Evolutionary conservation across 2,888 invertebrate species (phyloP).

Genomic region (Ophraella communa): DNA sequence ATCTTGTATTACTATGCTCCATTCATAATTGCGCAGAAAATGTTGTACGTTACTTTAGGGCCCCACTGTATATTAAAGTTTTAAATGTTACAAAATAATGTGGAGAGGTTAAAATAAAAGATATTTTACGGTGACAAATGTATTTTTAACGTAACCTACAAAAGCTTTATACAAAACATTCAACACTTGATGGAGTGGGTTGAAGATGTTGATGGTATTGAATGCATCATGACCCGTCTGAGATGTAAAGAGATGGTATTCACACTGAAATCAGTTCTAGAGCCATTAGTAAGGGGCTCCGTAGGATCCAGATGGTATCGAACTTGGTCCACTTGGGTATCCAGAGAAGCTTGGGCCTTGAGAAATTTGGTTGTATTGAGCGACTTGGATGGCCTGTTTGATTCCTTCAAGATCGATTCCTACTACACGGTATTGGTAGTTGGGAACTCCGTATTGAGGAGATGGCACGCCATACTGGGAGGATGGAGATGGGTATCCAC

Average conservation of each 20-base stretch:
- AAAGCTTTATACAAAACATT: conserved; percentile 62
- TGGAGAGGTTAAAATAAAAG: conserved; percentile 14
- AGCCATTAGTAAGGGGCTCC: conserved; percentile 44
- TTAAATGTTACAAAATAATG: not conserved
- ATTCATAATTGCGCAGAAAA: too few relatives aligned
- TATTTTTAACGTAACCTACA: conserved; percentile 62
- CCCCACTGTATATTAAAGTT: too few relatives aligned
- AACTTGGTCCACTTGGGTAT: conserved; percentile 60
- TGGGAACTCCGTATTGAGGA: conserved; percentile 70
- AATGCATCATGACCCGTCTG: conserved; percentile 60
- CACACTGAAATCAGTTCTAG: conserved; percentile 50
- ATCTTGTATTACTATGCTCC: too few relatives aligned
- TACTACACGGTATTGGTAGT: conserved; percentile 70
- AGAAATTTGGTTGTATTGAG: conserved; percentile 78
- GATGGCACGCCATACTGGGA: conserved; percentile 74
- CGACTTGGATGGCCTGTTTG: conserved; percentile 86
- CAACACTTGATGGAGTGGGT: conserved; percentile 49
- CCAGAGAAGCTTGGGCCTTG: conserved; percentile 57
- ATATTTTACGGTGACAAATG: conserved; percentile 61
- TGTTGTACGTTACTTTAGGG: too few relatives aligned
- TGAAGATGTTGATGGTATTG: conserved; percentile 46
- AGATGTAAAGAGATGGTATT: conserved; percentile 49
- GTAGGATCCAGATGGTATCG: conserved; percentile 61
- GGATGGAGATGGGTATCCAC: conserved; percentile 67
- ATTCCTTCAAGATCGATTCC: conserved; percentile 86